A percentile compares a stretch with the other conserved stretches of the same genome.
These are phyloP conservation scores for Moxostoma hubbsi DNA, from an alignment of 2,797 vertebrate species.

Conservation along the genomic window DNA sequence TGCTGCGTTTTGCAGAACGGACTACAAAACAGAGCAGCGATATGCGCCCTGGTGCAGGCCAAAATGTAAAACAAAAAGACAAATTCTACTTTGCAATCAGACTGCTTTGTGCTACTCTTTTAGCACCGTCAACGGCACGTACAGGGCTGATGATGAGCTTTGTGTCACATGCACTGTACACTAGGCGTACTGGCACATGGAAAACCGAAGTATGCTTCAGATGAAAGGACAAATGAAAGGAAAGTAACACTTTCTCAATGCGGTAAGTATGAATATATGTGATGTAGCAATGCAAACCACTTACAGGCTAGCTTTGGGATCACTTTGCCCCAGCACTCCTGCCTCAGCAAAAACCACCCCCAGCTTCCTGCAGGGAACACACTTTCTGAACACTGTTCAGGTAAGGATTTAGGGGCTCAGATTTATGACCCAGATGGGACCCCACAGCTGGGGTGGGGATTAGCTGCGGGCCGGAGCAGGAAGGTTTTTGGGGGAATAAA, in stretches of 20 bases:
- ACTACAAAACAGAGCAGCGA: no score
- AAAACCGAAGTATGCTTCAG: no score
- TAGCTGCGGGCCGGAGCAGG: conserved; percentile 56
- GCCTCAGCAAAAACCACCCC: conserved; percentile 45
- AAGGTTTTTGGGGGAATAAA: conserved; percentile 63
- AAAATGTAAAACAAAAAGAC: no score
- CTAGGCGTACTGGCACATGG: no score
- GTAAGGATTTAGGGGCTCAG: conserved; percentile 67
- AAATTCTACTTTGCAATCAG: no score
- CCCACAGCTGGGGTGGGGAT: conserved; percentile 62
- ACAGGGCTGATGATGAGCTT: no score
- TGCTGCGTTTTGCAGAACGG: no score
- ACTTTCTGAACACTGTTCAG: conserved; percentile 65
- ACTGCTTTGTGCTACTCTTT: no score
- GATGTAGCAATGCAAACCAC: conserved; percentile 5
- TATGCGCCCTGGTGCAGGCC: no score
- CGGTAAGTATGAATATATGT: conserved; percentile 27
- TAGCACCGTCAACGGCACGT: no score
- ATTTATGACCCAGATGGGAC: conserved; percentile 64
- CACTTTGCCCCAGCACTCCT: conserved; percentile 32
- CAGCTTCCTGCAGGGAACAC: conserved; percentile 62
- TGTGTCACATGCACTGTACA: no score
- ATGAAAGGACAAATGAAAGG: background rate
- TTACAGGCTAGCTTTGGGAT: conserved; percentile 43
- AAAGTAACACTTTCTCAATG: conserved; percentile 3